Conservation (phyloP, 2,888 invertebrate genomes). For the Drosophila cyrtoloma region DNA sequence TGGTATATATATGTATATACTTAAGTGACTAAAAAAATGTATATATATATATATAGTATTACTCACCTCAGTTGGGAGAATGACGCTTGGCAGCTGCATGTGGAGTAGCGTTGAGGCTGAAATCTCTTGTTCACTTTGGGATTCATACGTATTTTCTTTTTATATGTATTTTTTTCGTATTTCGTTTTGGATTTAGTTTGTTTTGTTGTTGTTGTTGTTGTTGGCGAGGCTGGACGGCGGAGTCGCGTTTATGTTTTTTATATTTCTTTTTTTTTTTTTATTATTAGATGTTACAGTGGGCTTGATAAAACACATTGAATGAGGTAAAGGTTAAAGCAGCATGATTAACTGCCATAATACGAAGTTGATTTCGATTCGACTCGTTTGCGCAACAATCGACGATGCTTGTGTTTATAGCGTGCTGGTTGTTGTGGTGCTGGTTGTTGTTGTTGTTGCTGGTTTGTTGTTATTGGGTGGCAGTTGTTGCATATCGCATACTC, state of each 20-base stretch:
- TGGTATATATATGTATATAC: background rate
- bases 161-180: background rate
- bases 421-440: slow-evolving; percentile 17
- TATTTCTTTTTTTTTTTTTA: slow-evolving; percentile 11
- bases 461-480: slow-evolving; percentile 26
- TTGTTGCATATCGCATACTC: slow-evolving; percentile 30
- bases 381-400: slow-evolving; percentile 13
- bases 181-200: slow-evolving; percentile 8
- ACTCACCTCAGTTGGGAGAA: slow-evolving; percentile 62
- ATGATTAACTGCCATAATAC: slow-evolving; percentile 81
- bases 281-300: slow-evolving; percentile 32
- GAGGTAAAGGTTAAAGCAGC: slow-evolving; percentile 56
- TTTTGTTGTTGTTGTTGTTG: slow-evolving; percentile 4
- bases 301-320: slow-evolving; percentile 57
- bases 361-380: slow-evolving; percentile 55
- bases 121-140: slow-evolving; percentile 21
- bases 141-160: slow-evolving; percentile 7
- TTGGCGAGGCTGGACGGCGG: slow-evolving; percentile 53
- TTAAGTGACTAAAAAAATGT: background rate
- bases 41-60: slow-evolving; percentile 17
- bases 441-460: background rate
- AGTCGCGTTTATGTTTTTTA: slow-evolving; percentile 50
- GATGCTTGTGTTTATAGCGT: slow-evolving; percentile 20
- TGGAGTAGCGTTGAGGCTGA: slow-evolving; percentile 30
- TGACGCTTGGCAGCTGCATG: slow-evolving; percentile 56